Base-by-base conservation (phyloP, 2,888 invertebrate genomes). In the Drosophila setosimentum region DNA sequence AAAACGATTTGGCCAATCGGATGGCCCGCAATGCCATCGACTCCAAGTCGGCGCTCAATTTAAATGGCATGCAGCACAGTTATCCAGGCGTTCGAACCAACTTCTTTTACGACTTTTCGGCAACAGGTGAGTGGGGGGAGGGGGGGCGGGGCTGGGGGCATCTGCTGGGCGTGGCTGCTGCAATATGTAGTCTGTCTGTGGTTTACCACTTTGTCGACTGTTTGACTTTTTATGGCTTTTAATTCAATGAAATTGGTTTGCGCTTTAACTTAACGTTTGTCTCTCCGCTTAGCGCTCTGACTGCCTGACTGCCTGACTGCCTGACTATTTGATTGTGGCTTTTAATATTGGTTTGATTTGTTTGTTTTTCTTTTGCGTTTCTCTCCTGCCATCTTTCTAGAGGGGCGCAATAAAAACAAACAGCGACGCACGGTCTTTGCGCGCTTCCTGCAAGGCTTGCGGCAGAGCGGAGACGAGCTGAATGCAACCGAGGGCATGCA, bases 1-100 rank as follows among this genome's bases (percentile, higher is more conserved):
- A 97, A 92, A 97, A 97, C 68, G 96, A 97, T 86, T 96, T 96
- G 92, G 96, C 96, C 69, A 95, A 96, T 89, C 96, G 97, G 91
- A 97, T 97, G 95, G 92, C 95, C 83, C 94, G 94, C 70, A 92
- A 89, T 75, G 92, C 92, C 77, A 92, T 93, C 84, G 93, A 93
- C 87, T 92, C 94, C 92, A 92, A 95, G 96, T 92, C 96, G 96
- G 91, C 96, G 95, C 92, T 92, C 76, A 93, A 93, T 87, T 81
- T 93, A 75, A 92, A 91, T 78, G 93, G 93, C 65, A 93, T 93
- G 92, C 93, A 93, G 81, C 93, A 92, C 76, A 93, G 93, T 76
- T 93, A 93, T 83, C 92, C 93, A 40, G 91, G 92, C 33, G 91
- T 92, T 73, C 89, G 93, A 74, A 91, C 91, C 81, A 93, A 93